A percentile compares a stretch with the other conserved stretches of the same genome.
Evolutionary conservation across 2,113 vertebrate species (phyloP).

Genomic region (Trachemys scripta): DNA sequence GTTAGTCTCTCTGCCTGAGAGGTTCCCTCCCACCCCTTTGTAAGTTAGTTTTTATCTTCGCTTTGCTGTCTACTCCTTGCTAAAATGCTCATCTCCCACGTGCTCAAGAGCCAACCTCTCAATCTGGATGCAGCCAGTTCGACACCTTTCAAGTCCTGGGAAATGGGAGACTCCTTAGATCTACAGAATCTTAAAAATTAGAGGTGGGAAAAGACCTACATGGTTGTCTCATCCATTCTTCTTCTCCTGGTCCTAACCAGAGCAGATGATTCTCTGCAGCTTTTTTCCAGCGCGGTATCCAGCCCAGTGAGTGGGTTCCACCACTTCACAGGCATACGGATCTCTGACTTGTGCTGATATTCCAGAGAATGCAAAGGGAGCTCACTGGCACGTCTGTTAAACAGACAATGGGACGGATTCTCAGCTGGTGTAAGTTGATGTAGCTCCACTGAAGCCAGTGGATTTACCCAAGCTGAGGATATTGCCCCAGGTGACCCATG

Average conservation of each 20-base stretch:
- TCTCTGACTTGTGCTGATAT: slow-evolving; percentile 21
- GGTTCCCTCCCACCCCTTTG: accelerated
- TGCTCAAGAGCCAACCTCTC: not conserved
- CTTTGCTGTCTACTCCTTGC: not conserved
- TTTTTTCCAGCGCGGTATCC: not conserved
- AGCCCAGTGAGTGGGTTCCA: not conserved
- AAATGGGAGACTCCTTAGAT: not conserved
- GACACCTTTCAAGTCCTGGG: not conserved
- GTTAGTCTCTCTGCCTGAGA: not conserved
- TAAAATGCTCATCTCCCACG: not conserved
- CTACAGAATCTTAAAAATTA: not conserved
- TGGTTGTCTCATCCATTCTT: not conserved
- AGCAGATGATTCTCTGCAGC: not conserved
- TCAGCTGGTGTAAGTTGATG: slow-evolving; percentile 7
- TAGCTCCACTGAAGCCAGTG: not conserved
- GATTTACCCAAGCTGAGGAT: not conserved
- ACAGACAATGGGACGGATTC: slow-evolving; percentile 10
- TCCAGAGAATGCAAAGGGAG: not conserved
- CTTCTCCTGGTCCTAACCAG: not conserved
- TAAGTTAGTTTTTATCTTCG: not conserved
- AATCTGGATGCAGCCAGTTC: not conserved
- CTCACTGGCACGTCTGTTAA: slow-evolving; percentile 11
- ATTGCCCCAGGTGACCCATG: not conserved
- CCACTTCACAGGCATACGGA: not conserved
- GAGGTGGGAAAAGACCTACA: not conserved